Evolutionary conservation across 2,888 invertebrate genomes (phyloP).

Genomic region (Argynnis bischoffii): DNA sequence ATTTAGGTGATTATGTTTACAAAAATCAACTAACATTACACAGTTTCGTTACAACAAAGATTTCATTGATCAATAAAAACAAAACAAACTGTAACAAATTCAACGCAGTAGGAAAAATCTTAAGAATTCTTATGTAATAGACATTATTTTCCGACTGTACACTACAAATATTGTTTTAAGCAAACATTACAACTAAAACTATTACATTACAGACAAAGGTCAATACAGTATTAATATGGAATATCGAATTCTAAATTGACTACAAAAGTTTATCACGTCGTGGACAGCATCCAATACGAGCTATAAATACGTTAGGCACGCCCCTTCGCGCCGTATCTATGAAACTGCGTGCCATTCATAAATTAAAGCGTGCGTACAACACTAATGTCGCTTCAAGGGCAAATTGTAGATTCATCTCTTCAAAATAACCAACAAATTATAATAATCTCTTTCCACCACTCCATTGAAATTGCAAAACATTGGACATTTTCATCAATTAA

Average conservation of each 20-base stretch:
- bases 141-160: no score
- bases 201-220: conserved; percentile 19
- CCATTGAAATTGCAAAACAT: background rate
- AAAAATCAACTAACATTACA: background rate
- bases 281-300: conserved; percentile 44
- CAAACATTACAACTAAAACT: background rate
- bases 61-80: background rate
- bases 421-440: conserved; percentile 23
- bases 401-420: conserved; percentile 33
- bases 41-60: background rate
- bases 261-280: conserved; percentile 38
- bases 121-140: no score
- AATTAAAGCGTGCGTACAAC: conserved; percentile 51
- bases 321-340: conserved; percentile 59
- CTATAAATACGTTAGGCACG: conserved; percentile 57
- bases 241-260: conserved; percentile 38
- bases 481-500: no score
- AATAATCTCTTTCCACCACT: conserved; percentile 7
- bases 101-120: no score
- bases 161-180: background rate
- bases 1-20: no score
- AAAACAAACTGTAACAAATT: background rate
- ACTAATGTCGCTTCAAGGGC: conserved; percentile 56
- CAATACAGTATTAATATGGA: conserved; percentile 44
- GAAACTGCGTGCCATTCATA: conserved; percentile 68